A percentile compares a stretch with the other conserved stretches of the same genome.
phyloP scores from a whole-genome alignment of 2,797 vertebrate species.

The Florisuga fusca region DNA sequence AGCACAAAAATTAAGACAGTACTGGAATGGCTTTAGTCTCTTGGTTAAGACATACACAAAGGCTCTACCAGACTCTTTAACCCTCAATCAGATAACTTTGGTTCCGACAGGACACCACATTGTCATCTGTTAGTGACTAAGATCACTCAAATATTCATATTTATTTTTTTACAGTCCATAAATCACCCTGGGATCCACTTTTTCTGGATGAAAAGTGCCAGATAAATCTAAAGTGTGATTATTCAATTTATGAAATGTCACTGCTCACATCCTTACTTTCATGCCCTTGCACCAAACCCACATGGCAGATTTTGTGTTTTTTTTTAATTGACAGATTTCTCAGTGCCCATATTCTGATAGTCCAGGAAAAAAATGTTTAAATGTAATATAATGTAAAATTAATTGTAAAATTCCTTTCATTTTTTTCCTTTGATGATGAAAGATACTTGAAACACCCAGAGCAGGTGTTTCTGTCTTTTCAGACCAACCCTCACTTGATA shows the following conservation, averaged over 20 bases:
- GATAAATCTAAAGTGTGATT: conserved; percentile 45
- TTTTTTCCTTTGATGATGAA: background rate
- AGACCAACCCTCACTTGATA: background rate
- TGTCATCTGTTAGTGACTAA: background rate
- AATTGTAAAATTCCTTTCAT: background rate
- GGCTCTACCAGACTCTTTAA: background rate
- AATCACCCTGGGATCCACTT: conserved; percentile 24
- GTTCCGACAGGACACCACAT: background rate
- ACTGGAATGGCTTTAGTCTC: background rate
- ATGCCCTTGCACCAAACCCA: conserved; percentile 33
- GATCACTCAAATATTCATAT: conserved; percentile 20
- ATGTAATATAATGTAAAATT: background rate
- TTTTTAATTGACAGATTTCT: background rate
- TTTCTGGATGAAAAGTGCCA: conserved; percentile 6
- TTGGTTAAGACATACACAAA: background rate
- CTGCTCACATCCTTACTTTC: background rate
- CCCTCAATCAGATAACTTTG: background rate
- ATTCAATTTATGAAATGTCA: conserved; percentile 67
- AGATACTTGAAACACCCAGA: background rate
- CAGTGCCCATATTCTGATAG: background rate
- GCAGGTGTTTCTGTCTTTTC: background rate
- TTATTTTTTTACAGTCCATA: conserved; percentile 23
- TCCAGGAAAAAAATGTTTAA: background rate
- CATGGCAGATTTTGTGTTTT: background rate
- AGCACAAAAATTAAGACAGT: background rate